Percentiles rank a stretch among this genome's conserved stretches.
These are phyloP conservation scores for Sciurus carolinensis DNA, from an alignment of 2,797 vertebrate species.

Conservation along the genomic window DNA sequence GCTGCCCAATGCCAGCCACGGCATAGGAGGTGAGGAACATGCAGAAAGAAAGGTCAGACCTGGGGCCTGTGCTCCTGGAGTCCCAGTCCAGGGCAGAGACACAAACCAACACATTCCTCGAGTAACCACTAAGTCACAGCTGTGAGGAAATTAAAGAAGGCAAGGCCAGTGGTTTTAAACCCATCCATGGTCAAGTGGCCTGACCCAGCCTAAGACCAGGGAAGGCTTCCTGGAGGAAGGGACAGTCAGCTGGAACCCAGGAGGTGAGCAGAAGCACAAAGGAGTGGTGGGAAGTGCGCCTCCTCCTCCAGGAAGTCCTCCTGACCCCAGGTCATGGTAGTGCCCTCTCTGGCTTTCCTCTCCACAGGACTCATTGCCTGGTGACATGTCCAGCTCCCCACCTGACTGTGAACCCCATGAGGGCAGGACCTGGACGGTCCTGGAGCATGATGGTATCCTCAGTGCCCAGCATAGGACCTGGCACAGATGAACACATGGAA, in stretches of 20 bases:
- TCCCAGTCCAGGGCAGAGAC: background rate
- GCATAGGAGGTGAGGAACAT: background rate
- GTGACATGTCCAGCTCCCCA: background rate
- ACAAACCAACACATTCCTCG: background rate
- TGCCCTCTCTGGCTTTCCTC: background rate
- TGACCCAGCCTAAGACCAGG: background rate
- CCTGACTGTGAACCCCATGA: background rate
- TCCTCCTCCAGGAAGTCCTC: constrained; percentile 36
- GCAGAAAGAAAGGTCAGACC: background rate
- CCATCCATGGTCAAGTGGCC: background rate
- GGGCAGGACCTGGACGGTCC: background rate
- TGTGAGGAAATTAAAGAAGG: background rate
- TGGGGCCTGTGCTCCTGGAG: background rate
- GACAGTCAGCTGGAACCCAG: background rate
- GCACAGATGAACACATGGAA: background rate
- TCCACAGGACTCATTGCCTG: background rate
- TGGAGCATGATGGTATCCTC: background rate
- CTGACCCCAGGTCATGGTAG: background rate
- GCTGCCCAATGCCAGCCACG: background rate
- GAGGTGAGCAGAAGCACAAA: background rate
- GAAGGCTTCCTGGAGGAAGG: constrained; percentile 48
- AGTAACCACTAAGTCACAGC: constrained; percentile 17
- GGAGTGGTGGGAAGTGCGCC: background rate
- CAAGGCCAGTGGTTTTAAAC: constrained; percentile 27
- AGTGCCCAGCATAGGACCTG: background rate